Evolutionary conservation across 2,797 vertebrate genomes (phyloP), one percentile per base, ranked within the genome.

Genomic region (Lutjanus campechanus): DNA sequence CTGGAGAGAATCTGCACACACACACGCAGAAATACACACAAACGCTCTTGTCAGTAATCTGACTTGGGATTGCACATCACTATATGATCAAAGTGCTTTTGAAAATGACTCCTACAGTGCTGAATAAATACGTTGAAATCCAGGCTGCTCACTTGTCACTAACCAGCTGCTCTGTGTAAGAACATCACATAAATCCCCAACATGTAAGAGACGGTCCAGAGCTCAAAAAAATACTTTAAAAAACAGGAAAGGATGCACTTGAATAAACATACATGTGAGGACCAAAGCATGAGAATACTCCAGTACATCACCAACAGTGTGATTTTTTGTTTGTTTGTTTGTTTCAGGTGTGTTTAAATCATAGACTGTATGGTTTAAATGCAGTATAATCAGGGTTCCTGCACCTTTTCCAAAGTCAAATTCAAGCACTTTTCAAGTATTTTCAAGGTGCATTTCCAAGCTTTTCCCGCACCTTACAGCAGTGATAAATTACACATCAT

Each of bases 1-100:
- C 98, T 82, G 98, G 98, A 92, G 98, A 99, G 93, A 99, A 99
- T 91, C 98, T 99, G 88, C 50, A 64, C 11, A 25, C 25, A 66
- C 58, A 60, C 44, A 43, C 22, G 74, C 71, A 69, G 44, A 78
- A 20, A 55, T 22, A 71, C 11, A 73, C 43, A 54, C 36, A 69
- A 64, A 68, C 51, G 58, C 40, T 5, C 51, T 9, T 9, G 22
- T 72, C 54, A 68, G 62, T 17, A 25, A 29, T 65, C 19, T 22
- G 19, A 25, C 44, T 13, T 43, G 22, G 10, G 65, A 47, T 9
- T 25, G 7, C 53, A 40, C 36, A 8, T 58, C 65, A n/a, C 56
- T 43, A 7, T 11, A 11, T 22, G 78, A 81, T 74, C 67, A 68
- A 72, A 79, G 68, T 20, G 40, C 13, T 22, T 65, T 13, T 59